phyloP scores from a whole-genome alignment of 2,888 invertebrate species.

The Lutraria lutraria region DNA sequence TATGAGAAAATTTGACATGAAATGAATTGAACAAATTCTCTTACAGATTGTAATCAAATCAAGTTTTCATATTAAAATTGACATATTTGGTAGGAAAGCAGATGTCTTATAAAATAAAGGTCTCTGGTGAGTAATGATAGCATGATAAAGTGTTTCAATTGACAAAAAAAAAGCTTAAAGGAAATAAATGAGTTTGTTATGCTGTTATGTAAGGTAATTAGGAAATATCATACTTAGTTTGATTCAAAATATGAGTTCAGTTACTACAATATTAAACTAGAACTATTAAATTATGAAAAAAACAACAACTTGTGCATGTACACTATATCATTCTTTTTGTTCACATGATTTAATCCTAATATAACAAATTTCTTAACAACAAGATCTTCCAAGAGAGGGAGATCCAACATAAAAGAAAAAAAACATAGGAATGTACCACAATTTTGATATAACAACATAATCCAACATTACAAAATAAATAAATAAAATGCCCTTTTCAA shows the following conservation, averaged over 20 bases:
- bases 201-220: not conserved
- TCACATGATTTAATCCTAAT: not conserved
- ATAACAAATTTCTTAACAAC: not conserved
- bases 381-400: not conserved
- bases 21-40: no score
- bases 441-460: not conserved
- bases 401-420: not conserved
- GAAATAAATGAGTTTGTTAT: not conserved
- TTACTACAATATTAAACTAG: no score
- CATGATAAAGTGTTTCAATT: not conserved
- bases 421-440: slow-evolving; percentile 1
- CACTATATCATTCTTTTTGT: not conserved
- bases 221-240: not conserved
- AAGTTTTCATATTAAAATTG: no score
- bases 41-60: no score
- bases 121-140: no score
- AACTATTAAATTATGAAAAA: not conserved
- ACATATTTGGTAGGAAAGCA: no score
- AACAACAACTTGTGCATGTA: not conserved
- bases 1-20: no score
- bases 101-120: no score
- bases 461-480: not conserved
- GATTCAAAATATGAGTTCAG: not conserved
- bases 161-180: not conserved
- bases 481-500: not conserved